Evolutionary conservation across 1,140 invertebrate genomes (phyloP), one percentile per base, ranked within the genome.

Genomic region (Cydia strobilella): DNA sequence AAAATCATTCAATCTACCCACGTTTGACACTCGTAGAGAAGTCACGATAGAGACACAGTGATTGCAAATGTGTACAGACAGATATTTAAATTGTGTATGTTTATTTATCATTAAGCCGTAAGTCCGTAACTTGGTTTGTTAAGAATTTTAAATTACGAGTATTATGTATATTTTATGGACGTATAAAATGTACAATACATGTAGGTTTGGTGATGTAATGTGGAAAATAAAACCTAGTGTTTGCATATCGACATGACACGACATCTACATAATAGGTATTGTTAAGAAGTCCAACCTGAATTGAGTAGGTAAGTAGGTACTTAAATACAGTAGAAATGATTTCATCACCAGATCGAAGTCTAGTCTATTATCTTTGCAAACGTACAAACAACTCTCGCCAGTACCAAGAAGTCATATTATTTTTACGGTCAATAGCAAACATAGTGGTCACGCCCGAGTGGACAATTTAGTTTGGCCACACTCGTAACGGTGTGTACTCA

Each of bases 401-500:
- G 20, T 59, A 69, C 27, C 65, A 69, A 42, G 27, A 69, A 69
- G 65, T 66, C 12, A 35, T 66, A 27, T 31, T 72, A 48, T 45
- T 72, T 48, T 72, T 48, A 72, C 65, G 74, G 77, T 80, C 74
- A 82, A 75, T 78, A 72, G 74, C 76, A 77, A 76, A 77, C 74
- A 20, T 45, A 48, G 45, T 72, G 75, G 76, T 76, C 76, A 82
- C 76, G 48, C 23, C 69, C 7, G 10, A 71, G 31, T 76, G 75
- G 74, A 85, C 86, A 85, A 86, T 86, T 84, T 84, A 77, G 78
- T 80, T 82, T 83, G 81, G 85, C 82, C 85, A 89, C 86, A 90
- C 74, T 84, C 79, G 77, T 89, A 90, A 90, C 88, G 87, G 88
- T 79, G 77, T 79, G 84, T 79, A 77, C 87, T 85, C 84, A 86